Conservation (phyloP, 2,113 vertebrate genomes). For the Serinus canaria region DNA sequence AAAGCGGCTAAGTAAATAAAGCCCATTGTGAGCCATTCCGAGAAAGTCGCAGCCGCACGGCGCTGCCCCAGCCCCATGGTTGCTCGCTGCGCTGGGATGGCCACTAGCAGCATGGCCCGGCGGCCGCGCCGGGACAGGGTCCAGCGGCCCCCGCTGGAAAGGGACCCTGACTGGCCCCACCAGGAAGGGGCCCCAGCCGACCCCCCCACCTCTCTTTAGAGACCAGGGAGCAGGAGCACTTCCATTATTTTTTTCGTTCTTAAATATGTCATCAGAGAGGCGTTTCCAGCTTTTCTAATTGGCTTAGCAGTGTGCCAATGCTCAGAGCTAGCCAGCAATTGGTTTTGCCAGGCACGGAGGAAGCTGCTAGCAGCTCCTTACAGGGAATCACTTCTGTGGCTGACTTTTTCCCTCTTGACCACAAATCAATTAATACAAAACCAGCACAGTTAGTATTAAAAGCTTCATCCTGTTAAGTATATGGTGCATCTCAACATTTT, state of each 20-base stretch:
- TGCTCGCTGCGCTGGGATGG: background rate
- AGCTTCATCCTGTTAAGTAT: background rate
- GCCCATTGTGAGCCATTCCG: background rate
- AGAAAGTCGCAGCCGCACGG: background rate
- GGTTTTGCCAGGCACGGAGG: too few relatives aligned
- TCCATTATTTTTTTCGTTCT: background rate
- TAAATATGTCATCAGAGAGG: background rate
- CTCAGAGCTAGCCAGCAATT: too few relatives aligned
- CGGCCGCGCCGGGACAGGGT: background rate
- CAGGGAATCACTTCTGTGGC: background rate
- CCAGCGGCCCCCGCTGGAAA: background rate
- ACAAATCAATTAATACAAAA: background rate
- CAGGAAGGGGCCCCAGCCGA: too few relatives aligned
- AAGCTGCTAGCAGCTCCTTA: too few relatives aligned
- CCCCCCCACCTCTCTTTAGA: too few relatives aligned
- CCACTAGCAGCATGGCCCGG: background rate
- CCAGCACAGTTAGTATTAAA: background rate
- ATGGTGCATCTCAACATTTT: background rate
- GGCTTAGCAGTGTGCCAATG: too few relatives aligned
- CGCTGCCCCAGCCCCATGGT: background rate
- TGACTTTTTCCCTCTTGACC: too few relatives aligned
- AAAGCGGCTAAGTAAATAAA: background rate
- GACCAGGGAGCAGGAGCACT: background rate
- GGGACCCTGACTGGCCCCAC: background rate
- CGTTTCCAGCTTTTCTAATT: background rate